Conservation (phyloP, 2,113 vertebrate species). For the Ariopsis seemanni region DNA sequence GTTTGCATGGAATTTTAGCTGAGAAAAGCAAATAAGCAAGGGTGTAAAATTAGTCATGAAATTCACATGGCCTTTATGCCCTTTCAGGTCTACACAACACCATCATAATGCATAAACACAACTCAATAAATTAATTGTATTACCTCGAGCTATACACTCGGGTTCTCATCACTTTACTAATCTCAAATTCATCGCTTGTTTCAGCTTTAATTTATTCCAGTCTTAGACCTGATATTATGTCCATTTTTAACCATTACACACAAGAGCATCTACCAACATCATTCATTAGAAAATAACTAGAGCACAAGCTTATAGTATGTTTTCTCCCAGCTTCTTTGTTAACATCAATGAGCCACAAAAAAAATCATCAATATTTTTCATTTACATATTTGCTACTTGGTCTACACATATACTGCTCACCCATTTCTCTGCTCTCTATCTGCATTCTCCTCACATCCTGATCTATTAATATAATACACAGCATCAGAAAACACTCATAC, state of each 20-base stretch:
- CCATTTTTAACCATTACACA: not conserved
- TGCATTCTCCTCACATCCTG: slow-evolving; percentile 28
- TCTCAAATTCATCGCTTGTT: slow-evolving; percentile 19
- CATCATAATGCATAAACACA: slow-evolving; percentile 4
- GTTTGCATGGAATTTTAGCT: not conserved
- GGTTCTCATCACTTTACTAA: slow-evolving; percentile 9
- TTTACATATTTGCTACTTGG: slow-evolving; percentile 31
- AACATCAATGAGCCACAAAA: slow-evolving; percentile 13
- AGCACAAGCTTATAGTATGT: not conserved
- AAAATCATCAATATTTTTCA: slow-evolving; percentile 27
- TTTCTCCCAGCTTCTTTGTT: slow-evolving; percentile 11
- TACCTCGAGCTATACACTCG: slow-evolving; percentile 20
- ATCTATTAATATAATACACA: slow-evolving; percentile 33
- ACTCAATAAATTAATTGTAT: slow-evolving; percentile 33
- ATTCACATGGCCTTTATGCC: slow-evolving; percentile 4
- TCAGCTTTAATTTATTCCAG: not conserved
- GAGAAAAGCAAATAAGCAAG: not conserved
- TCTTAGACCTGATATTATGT: not conserved
- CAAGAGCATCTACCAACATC: not conserved
- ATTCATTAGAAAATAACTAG: slow-evolving; percentile 1
- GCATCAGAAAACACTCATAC: slow-evolving; percentile 19
- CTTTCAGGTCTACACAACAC: slow-evolving; percentile 23
- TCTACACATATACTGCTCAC: slow-evolving; percentile 10
- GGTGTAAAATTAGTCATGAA: not conserved
- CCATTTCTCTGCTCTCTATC: slow-evolving; percentile 12